Evolutionary conservation across 1,140 invertebrate species (phyloP), one percentile per base, ranked within the genome.

Genomic region (Probaryconus sp.): DNA sequence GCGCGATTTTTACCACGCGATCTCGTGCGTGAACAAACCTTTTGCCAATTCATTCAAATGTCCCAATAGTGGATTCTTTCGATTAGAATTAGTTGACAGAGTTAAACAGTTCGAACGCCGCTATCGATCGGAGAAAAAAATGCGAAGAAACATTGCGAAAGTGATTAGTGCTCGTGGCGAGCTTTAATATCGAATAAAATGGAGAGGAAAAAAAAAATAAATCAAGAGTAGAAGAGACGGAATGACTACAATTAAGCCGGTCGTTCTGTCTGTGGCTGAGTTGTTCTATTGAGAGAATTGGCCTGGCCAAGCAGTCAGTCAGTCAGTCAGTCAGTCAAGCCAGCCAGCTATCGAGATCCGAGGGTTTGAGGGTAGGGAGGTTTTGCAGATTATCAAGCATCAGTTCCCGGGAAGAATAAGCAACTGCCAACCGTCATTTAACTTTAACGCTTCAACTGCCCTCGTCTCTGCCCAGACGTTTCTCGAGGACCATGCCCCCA

Each of bases 401-500:
- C 86, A 85, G 85, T 88, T 87, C 83, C 63, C 77, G 85, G 80
- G 85, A 87, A 88, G 86, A 88, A 88, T 88, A 86, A 88, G 85
- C 85, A 87, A 83, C 85, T 85, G 83, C 83, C 84, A 87, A 86
- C 86, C 86, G 83, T 88, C 86, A 87, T 88, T 88, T 87, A 88
- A 88, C 86, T 88, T 88, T 87, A 88, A 88, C 86, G 86, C 85
- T 88, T 79, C 83, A 88, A 83, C 85, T 87, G 82, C 79, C 82
- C 81, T 68, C 77, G 71, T 68, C 77, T 69, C 73, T 69, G 71
- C 78, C 77, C 61, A 60, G 77, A 69, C 78, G 79, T 81, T 79
- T 83, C 82, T 85, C 81, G 79, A 84, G 84, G 80, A 80, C 77
- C 79, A 78, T 69, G n/a, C n/a, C n/a, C 81, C 71, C 64, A 71